phyloP scores from a whole-genome alignment of 2,888 invertebrate species.

The Aspidiotus destructor region DNA sequence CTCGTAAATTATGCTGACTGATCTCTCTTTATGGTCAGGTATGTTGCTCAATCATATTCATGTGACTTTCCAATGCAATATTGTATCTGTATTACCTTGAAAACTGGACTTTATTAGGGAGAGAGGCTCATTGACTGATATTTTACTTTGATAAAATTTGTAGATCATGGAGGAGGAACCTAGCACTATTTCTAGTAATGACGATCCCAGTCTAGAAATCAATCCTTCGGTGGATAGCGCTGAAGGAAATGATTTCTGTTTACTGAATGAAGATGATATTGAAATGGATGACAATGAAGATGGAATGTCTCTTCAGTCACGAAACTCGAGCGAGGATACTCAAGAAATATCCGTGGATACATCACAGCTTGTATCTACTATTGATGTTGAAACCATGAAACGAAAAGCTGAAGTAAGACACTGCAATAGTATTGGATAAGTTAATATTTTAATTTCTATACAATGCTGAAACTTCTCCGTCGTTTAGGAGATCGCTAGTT shows the following conservation, averaged over 20 bases:
- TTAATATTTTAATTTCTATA: not conserved
- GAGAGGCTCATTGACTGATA: no score
- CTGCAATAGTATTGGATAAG: not conserved
- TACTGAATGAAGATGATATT: constrained; percentile 23
- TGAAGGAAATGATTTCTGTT: constrained; percentile 10
- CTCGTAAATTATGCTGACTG: no score
- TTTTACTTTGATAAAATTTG: no score
- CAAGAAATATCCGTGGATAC: not conserved
- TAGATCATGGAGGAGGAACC: not conserved
- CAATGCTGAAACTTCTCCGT: not conserved
- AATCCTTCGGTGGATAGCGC: not conserved
- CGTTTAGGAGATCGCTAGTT: constrained; percentile 22
- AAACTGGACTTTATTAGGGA: no score
- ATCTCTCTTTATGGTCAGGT: no score
- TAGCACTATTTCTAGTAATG: not conserved
- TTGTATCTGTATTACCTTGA: no score
- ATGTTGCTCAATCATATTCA: no score
- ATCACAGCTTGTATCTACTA: not conserved
- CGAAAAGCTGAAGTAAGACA: constrained; percentile 15
- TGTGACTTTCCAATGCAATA: no score
- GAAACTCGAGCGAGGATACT: not conserved
- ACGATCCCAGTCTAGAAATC: not conserved
- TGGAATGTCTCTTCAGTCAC: no score
- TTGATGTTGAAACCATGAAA: constrained; percentile 20
- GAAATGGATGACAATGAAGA: not conserved